These are phyloP conservation scores for Australoheros scitulus DNA, from an alignment of 2,113 vertebrate genomes.

Conservation along the genomic window DNA sequence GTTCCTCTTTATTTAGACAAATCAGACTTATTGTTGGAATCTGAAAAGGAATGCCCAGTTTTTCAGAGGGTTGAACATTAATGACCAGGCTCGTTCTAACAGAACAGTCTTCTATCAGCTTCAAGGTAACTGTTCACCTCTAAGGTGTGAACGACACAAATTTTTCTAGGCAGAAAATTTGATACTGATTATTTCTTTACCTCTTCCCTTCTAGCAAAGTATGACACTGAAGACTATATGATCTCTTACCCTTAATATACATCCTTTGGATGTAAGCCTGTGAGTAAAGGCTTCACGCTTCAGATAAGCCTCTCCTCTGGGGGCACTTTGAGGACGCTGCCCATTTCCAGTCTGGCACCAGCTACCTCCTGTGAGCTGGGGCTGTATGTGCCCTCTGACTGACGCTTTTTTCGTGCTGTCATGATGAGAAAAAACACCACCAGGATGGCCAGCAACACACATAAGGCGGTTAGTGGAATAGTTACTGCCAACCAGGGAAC, in stretches of 20 bases:
- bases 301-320: constrained; percentile 94
- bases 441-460: constrained; percentile 86
- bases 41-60: background rate
- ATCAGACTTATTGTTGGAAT: background rate
- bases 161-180: constrained; percentile 14
- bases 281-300: constrained; percentile 16
- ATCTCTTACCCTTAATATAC: constrained; percentile 16
- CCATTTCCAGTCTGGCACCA: constrained; percentile 96
- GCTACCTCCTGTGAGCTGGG: constrained; percentile 97
- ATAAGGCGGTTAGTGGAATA: constrained; percentile 89
- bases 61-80: background rate
- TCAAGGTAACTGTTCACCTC: too few species aligned
- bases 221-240: background rate
- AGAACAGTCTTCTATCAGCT: background rate
- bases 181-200: background rate
- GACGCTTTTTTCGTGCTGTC: constrained; percentile 92
- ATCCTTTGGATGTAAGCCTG: constrained; percentile 24
- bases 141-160: constrained; percentile 25
- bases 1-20: background rate
- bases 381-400: constrained; percentile 97
- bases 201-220: background rate
- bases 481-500: constrained; percentile 90
- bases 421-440: constrained; percentile 88
- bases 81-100: background rate
- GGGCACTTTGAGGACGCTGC: constrained; percentile 96